A percentile compares a stretch with the other conserved stretches of the same genome.
Evolutionary conservation across 2,113 vertebrate genomes (phyloP).

Genomic region (Herpailurus yagouaroundi): DNA sequence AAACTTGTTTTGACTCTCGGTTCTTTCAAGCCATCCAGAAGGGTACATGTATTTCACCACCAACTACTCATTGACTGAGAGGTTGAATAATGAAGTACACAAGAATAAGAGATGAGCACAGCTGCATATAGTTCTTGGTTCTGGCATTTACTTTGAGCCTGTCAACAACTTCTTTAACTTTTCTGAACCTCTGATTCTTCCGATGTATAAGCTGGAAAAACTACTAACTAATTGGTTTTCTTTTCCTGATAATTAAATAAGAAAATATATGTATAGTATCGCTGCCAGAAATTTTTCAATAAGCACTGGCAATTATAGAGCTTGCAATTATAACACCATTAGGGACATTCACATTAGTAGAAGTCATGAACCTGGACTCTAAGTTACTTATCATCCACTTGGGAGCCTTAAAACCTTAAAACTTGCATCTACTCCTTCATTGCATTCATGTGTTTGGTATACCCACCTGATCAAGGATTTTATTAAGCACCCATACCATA

Average conservation of each 20-base stretch:
- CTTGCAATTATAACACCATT: neutral
- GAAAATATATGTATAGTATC: neutral
- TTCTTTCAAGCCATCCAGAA: neutral
- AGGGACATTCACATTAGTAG: neutral
- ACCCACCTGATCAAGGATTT: neutral
- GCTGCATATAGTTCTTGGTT: neutral
- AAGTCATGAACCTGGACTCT: neutral
- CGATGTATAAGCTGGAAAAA: neutral
- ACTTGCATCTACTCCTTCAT: neutral
- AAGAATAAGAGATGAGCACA: neutral
- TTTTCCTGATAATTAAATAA: slow-evolving; percentile 8
- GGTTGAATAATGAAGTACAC: neutral
- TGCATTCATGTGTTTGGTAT: neutral
- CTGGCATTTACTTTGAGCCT: neutral
- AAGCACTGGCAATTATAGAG: neutral
- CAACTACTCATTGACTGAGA: neutral
- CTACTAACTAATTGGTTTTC: neutral
- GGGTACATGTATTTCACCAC: neutral
- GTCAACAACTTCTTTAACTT: neutral
- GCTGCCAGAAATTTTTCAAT: neutral
- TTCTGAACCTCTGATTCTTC: neutral
- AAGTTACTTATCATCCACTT: neutral
- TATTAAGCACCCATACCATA: neutral
- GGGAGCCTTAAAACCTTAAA: neutral
- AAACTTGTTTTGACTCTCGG: neutral